These are phyloP conservation scores for Pterocles gutturalis DNA, from an alignment of 2,113 vertebrate genomes.

Conservation along the genomic window DNA sequence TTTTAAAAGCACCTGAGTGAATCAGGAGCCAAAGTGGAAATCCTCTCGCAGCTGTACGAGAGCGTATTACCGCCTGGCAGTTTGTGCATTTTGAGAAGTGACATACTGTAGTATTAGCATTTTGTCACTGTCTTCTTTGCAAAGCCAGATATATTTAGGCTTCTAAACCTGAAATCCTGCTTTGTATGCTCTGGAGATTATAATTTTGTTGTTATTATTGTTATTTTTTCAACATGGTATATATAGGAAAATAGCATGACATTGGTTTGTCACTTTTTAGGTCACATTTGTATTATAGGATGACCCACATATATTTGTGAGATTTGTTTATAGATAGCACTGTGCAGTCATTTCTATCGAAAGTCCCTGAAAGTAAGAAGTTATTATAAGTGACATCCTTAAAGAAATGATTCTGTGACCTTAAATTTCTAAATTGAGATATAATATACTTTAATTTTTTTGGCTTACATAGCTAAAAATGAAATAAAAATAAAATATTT, in stretches of 20 bases:
- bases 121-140: slow-evolving; percentile 35
- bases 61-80: neutral
- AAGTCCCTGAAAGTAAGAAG: neutral
- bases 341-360: neutral
- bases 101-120: neutral
- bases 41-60: neutral
- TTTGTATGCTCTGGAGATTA: neutral
- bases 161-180: slow-evolving; percentile 45
- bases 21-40: neutral
- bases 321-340: neutral
- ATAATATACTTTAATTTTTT: neutral
- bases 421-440: neutral
- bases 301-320: neutral
- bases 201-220: neutral
- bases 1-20: neutral
- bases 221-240: neutral
- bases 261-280: neutral
- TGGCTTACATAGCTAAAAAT: neutral
- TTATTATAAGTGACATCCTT: neutral
- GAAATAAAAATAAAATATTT: neutral
- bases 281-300: neutral
- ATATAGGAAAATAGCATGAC: neutral
- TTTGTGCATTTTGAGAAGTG: slow-evolving; percentile 21
- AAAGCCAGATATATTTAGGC: slow-evolving; percentile 45
- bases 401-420: neutral